Conservation (phyloP, 2,888 invertebrate genomes). For the Resseliella maxima region DNA sequence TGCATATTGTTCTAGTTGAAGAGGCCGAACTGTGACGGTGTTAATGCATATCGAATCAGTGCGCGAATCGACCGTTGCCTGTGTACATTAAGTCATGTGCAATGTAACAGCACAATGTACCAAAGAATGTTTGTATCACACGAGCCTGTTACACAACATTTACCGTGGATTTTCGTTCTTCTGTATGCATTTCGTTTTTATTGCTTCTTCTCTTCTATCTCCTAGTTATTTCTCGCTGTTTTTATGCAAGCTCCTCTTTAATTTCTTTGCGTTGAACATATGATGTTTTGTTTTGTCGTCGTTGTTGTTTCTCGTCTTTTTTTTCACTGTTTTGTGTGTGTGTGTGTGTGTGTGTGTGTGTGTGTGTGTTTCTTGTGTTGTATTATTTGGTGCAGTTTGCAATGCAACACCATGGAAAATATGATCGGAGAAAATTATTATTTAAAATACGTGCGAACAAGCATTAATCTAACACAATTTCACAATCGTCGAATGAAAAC, state of each 20-base stretch:
- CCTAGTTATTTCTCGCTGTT: slow-evolving; percentile 41
- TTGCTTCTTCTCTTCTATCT: not conserved
- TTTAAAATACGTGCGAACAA: slow-evolving; percentile 47
- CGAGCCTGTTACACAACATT: slow-evolving; percentile 42
- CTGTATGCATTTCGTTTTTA: not conserved
- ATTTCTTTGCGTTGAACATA: not conserved
- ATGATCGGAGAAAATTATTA: slow-evolving; percentile 11
- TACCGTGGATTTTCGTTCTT: slow-evolving; percentile 1
- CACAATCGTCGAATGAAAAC: not conserved
- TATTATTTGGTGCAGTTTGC: not conserved
- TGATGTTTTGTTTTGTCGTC: not conserved
- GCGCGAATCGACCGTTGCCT: not conserved
- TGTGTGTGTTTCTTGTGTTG: not conserved
- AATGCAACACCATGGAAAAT: not conserved
- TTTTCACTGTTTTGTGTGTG: not conserved
- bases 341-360: not conserved
- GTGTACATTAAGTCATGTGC: not conserved
- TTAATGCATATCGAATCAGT: slow-evolving; percentile 48
- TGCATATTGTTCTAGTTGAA: slow-evolving; percentile 42
- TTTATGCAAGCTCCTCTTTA: slow-evolving; percentile 9
- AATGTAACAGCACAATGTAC: not conserved
- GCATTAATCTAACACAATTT: slow-evolving; percentile 40
- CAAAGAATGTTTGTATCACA: slow-evolving; percentile 27
- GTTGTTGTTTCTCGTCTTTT: not conserved
- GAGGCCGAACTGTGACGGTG: slow-evolving; percentile 48